Evolutionary conservation across 2,113 vertebrate species (phyloP).

Genomic region (Catharus minimus): DNA sequence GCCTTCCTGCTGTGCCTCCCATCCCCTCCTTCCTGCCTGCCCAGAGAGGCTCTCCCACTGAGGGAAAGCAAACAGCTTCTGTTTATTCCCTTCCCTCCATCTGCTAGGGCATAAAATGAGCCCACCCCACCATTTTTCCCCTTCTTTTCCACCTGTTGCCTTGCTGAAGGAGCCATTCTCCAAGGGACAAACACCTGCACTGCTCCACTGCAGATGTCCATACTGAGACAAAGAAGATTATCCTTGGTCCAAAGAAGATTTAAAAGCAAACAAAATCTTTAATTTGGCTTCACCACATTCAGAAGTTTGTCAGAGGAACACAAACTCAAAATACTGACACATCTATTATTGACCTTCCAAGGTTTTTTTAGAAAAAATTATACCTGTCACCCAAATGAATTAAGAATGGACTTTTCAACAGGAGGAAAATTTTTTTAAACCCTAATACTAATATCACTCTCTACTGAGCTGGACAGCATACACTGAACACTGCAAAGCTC

Average conservation of each 20-base stretch:
- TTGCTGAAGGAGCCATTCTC: background rate
- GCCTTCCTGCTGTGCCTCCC: background rate
- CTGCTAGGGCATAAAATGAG: background rate
- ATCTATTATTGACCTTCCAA: background rate
- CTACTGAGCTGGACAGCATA: background rate
- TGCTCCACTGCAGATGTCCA: background rate
- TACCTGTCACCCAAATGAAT: background rate
- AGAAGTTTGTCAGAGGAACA: background rate
- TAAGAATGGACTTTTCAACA: background rate
- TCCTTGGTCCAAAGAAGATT: background rate
- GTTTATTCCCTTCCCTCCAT: constrained; percentile 36
- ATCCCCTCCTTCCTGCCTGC: background rate
- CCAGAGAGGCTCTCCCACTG: background rate
- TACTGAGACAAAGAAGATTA: background rate
- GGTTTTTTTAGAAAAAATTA: background rate
- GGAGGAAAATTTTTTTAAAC: background rate
- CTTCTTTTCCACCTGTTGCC: background rate
- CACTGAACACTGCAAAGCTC: background rate
- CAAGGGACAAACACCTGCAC: background rate
- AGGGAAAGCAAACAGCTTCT: constrained; percentile 22
- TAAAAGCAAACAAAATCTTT: background rate
- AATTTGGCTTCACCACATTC: background rate
- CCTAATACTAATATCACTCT: background rate
- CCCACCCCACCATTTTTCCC: accelerated
- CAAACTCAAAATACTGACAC: background rate